These are phyloP conservation scores for Leucosticte australis DNA, from an alignment of 2,113 vertebrate species.

Conservation along the genomic window DNA sequence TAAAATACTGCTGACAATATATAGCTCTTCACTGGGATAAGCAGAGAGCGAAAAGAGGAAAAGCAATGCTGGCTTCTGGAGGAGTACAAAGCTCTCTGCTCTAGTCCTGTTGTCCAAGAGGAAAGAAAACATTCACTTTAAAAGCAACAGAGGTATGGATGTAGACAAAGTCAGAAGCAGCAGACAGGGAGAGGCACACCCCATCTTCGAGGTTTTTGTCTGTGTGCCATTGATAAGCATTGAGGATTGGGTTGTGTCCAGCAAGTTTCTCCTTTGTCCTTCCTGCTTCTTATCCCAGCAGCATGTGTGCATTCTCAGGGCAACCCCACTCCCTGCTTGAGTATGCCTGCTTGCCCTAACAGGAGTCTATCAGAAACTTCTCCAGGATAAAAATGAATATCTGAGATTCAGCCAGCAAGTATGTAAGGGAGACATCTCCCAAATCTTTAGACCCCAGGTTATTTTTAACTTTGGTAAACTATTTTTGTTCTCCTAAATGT, in stretches of 20 bases:
- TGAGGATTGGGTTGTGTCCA: not conserved
- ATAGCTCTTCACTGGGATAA: not conserved
- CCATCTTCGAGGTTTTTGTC: not conserved
- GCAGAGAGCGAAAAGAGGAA: not conserved
- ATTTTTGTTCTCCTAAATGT: not conserved
- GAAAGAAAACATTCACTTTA: not conserved
- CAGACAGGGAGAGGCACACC: not conserved
- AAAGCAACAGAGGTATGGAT: not conserved
- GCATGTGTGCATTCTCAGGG: not conserved
- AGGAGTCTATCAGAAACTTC: not conserved
- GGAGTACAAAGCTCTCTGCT: not conserved
- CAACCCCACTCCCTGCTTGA: not conserved
- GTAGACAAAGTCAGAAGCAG: not conserved
- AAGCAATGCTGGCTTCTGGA: not conserved
- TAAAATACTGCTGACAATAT: not conserved
- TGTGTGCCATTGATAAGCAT: not conserved
- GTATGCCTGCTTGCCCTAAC: not conserved
- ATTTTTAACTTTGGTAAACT: not conserved
- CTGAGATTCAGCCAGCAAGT: not conserved
- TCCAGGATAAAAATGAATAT: not conserved
- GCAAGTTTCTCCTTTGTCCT: not conserved
- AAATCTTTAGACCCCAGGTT: not conserved
- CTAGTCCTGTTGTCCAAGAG: not conserved
- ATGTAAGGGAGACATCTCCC: not conserved
- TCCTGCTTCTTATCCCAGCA: not conserved